Conservation (phyloP, 2,888 invertebrate genomes). For the Urechis unicinctus region DNA sequence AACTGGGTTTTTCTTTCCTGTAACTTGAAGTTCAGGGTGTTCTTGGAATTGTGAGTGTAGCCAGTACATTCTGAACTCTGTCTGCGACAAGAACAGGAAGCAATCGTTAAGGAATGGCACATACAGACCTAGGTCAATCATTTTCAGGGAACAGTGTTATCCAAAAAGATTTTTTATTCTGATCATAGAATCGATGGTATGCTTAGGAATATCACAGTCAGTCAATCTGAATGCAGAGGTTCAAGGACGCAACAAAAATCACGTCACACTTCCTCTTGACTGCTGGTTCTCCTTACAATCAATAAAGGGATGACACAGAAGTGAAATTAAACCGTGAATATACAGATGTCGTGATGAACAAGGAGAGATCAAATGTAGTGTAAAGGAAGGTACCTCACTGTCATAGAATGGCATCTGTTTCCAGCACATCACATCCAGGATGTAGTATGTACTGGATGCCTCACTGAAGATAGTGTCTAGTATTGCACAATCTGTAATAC, state of each 20-base stretch:
- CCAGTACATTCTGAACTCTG: conserved; percentile 81
- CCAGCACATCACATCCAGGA: conserved; percentile 81
- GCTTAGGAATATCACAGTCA: too few relatives aligned
- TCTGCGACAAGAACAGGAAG: conserved; percentile 58
- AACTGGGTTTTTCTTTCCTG: conserved; percentile 8
- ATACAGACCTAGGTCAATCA: too few relatives aligned
- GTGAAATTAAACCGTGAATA: not conserved
- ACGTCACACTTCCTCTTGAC: too few relatives aligned
- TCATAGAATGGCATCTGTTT: conserved; percentile 65
- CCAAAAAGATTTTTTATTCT: too few relatives aligned
- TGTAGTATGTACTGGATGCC: conserved; percentile 61
- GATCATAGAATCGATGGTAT: too few relatives aligned
- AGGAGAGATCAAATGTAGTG: too few relatives aligned
- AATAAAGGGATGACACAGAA: not conserved
- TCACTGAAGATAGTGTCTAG: conserved; percentile 77
- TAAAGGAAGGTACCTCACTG: conserved; percentile 62
- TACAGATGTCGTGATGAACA: not conserved
- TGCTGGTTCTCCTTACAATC: too few relatives aligned
- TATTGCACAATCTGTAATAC: too few relatives aligned
- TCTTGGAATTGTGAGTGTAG: conserved; percentile 68
- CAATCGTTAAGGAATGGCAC: too few relatives aligned
- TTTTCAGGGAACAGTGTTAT: too few relatives aligned
- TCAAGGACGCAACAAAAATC: too few relatives aligned
- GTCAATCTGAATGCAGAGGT: too few relatives aligned
- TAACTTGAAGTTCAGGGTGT: conserved; percentile 27